These are phyloP conservation scores for Lissonota sp. DNA, from an alignment of 2,888 invertebrate genomes.

Conservation along the genomic window DNA sequence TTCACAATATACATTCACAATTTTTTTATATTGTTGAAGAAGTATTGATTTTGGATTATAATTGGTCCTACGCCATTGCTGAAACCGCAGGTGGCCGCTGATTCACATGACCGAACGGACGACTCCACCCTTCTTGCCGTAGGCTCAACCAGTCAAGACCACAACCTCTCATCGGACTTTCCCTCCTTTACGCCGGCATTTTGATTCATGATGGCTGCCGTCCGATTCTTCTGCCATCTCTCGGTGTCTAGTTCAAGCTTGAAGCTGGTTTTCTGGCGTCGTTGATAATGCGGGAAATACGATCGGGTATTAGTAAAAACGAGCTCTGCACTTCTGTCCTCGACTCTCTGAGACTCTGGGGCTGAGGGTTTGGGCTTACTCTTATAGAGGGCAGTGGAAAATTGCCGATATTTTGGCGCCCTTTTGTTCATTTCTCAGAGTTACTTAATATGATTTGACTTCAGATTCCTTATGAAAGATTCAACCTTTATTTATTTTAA, in stretches of 20 bases:
- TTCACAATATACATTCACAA: no score
- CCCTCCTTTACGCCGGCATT: constrained; percentile 63
- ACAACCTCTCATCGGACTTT: constrained; percentile 74
- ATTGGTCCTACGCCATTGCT: constrained; percentile 69
- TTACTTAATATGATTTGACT: no score
- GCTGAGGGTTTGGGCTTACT: constrained; percentile 9
- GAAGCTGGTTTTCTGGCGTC: not conserved
- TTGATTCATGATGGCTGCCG: constrained; percentile 81
- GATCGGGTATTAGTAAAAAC: constrained; percentile 22
- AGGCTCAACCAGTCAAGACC: constrained; percentile 70
- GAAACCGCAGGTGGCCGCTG: constrained; percentile 68
- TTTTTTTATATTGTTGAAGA: no score
- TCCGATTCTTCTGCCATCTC: constrained; percentile 70
- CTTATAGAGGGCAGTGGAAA: constrained; percentile 40
- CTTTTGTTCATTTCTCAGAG: no score
- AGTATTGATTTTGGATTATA: constrained; percentile 30
- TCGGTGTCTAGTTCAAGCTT: constrained; percentile 13
- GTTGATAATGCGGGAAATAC: constrained; percentile 11
- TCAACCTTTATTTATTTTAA: no score
- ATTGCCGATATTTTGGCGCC: constrained; percentile 7
- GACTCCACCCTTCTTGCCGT: constrained; percentile 77
- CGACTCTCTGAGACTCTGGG: not conserved
- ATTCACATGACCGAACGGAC: constrained; percentile 62
- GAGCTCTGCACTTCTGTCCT: constrained; percentile 8
- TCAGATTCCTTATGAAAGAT: no score